A percentile compares a stretch with the other conserved stretches of the same genome.
phyloP scores from a whole-genome alignment of 1,140 invertebrate genomes.

The Ylistrum balloti region DNA sequence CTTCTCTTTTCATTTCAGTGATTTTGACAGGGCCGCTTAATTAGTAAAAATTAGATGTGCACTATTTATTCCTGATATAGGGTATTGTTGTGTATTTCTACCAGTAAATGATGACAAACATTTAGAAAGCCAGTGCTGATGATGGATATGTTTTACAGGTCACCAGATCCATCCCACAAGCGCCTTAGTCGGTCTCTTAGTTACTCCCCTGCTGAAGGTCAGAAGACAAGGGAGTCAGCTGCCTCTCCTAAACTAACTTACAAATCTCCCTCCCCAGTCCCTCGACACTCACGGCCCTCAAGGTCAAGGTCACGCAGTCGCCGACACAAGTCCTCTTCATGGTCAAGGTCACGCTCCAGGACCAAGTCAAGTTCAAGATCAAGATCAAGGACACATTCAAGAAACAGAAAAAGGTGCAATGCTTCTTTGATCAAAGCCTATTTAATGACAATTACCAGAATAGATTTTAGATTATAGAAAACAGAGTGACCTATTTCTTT shows the following conservation, averaged over 20 bases:
- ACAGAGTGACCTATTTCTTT: no score
- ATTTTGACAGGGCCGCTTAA: no score
- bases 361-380: slow-evolving; percentile 62
- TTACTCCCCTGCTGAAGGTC: slow-evolving; percentile 62
- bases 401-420: slow-evolving; percentile 12
- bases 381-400: slow-evolving; percentile 57
- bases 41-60: no score
- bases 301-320: slow-evolving; percentile 55
- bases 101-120: no score
- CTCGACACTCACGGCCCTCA: slow-evolving; percentile 40
- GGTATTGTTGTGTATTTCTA: no score
- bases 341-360: slow-evolving; percentile 43
- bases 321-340: background rate
- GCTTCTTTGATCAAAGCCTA: background rate
- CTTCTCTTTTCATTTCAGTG: no score
- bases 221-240: slow-evolving; percentile 52
- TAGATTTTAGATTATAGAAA: no score
- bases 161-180: slow-evolving; percentile 45
- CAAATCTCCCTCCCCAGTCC: slow-evolving; percentile 45
- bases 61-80: no score
- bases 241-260: background rate
- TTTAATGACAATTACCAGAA: no score
- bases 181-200: slow-evolving; percentile 61
- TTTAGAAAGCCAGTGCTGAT: background rate
- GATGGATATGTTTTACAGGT: slow-evolving; percentile 47